Evolutionary conservation across 2,113 vertebrate species (phyloP), one percentile per base, ranked within the genome.

Genomic region (Cyrtonyx montezumae): DNA sequence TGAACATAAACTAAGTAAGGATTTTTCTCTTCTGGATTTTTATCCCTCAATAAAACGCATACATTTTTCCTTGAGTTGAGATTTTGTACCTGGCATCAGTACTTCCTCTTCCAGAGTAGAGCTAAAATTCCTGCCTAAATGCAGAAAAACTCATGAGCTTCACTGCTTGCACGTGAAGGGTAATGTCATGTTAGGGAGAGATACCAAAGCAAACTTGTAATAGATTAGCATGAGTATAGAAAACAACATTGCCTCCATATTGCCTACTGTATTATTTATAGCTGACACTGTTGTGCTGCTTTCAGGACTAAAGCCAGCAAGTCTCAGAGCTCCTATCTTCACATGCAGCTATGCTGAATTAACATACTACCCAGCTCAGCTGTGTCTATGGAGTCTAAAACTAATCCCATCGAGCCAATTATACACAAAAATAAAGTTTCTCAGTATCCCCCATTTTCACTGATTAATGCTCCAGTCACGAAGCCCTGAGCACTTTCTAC

Each of bases 171-270:
- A 45, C 37, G 40, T 8, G 61, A 68, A 75, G 58, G 20, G 25
- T 20, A 28, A 88, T 2, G 0, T 34, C 59, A 53, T 84, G 75
- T 84, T 70, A 84, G 75, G 15, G 30, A 95, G 66, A 95, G 81
- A 89, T 87, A 91, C 49, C 48, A 92, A 91, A 89, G 84, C 75
- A 94, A 95, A 89, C 45, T 76, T 92, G 79, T 76, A 89, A 73
- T 23, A 75, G 45, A 91, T 91, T 95, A 92, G 71, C 30, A 26
- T 12, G 48, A 74, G 21, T 36, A 91, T 26, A 69, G 75, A 73
- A 91, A 91, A 76, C 71, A 91, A 25, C 45, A 37, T 49, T 79
- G 49, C 45, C 58, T 82, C 40, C 40, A 32, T 73, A 79, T 76
- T 74, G 71, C 16, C 76, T 55, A 59, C 30, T 91, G 75, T 69